These are phyloP conservation scores for Haplotaxodon microlepis DNA, from an alignment of 2,113 vertebrate genomes.

Conservation along the genomic window DNA sequence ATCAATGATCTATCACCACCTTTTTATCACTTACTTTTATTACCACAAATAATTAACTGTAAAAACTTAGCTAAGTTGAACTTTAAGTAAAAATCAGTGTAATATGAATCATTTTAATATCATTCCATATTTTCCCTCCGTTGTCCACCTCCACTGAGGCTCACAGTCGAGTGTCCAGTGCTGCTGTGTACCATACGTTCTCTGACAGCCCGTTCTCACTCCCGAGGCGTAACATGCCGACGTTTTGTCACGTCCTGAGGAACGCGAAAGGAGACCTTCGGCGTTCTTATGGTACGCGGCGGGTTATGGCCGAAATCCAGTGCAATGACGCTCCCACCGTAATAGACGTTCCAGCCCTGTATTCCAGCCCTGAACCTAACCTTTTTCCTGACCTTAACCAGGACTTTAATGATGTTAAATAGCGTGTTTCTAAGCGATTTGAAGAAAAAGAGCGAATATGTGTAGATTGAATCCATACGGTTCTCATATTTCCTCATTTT, in stretches of 20 bases:
- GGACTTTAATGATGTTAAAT: fast-evolving
- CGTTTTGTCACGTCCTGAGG: not conserved
- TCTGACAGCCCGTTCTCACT: not conserved
- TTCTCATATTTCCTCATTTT: not conserved
- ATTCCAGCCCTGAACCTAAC: not conserved
- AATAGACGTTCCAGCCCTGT: not conserved
- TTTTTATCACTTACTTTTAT: not conserved
- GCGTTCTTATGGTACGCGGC: not conserved
- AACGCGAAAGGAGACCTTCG: fast-evolving
- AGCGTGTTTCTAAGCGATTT: not conserved
- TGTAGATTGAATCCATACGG: fast-evolving
- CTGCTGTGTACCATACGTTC: not conserved
- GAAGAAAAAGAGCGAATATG: fast-evolving
- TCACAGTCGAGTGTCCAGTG: not conserved
- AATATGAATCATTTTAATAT: not conserved
- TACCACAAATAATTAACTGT: not conserved
- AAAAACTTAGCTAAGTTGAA: fast-evolving
- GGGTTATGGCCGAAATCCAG: not conserved
- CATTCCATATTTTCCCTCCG: fast-evolving
- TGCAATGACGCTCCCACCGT: fast-evolving
- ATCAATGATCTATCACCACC: fast-evolving
- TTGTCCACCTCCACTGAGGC: not conserved
- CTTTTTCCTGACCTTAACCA: not conserved
- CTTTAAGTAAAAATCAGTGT: not conserved
- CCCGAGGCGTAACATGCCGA: not conserved